Evolutionary conservation across 1,140 invertebrate genomes (phyloP), one percentile per base, ranked within the genome.

Genomic region (Oedothorax gibbosus): DNA sequence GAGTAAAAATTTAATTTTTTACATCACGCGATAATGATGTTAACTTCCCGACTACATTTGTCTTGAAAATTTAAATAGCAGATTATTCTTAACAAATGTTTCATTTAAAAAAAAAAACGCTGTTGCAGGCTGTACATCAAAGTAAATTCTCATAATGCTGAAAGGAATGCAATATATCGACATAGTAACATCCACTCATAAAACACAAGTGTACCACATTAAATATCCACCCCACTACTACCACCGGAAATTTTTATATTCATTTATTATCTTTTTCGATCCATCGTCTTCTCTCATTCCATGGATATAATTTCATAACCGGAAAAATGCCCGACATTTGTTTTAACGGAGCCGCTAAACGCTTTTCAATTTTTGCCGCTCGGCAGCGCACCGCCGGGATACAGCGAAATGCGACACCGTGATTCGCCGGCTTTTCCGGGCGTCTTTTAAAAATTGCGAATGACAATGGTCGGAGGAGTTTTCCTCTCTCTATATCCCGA

Each of bases 361-460:
- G 77, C 35, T 69, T 68, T 79, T 51, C 57, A 35, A 72, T 76
- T 75, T 76, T 64, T 84, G 81, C 72, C 81, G 81, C 81, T 84
- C 56, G 20, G 72, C 20, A 53, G 72, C 62, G 21, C 71, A 75
- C 18, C 50, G 71, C 66, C 62, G n/a, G 81, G 78, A 71, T 57
- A 81, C 56, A 68, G 72, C 54, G 64, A 18, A 51, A 21, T 35
- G 56, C 50, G 65, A 7, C n/a, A 18, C 51, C 78, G 78, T 81
- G 78, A 73, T 82, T 82, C 69, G 65, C 66, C 35, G n/a, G 57
- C 49, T 9, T 57, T 35, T 66, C 20, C 64, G 35, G 35, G 35
- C 35, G 56, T 62, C 81, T 84, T 84, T 75, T 76, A 84, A 84
- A 84, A 84, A 84, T 84, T 84, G 81, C 81, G 78, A 8, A 15